Evolutionary conservation across 2,888 invertebrate genomes (phyloP).

Genomic region (Smittia aterrima): DNA sequence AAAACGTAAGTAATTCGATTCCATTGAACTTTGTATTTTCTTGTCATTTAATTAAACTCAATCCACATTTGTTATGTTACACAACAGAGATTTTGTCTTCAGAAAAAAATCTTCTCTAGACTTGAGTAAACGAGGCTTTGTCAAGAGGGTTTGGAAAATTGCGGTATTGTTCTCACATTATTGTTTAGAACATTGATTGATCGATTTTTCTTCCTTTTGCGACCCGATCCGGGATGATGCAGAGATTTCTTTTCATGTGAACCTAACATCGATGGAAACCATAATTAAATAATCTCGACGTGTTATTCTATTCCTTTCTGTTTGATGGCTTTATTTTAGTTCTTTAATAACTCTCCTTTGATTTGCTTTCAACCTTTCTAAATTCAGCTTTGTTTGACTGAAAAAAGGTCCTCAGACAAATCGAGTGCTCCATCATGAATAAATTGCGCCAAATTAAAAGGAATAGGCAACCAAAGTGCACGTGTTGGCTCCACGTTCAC

Average conservation of each 20-base stretch:
- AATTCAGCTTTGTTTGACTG: too few relatives aligned
- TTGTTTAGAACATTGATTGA: constrained; percentile 15
- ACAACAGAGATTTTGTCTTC: not conserved
- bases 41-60: not conserved
- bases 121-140: not conserved
- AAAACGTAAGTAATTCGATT: too few relatives aligned
- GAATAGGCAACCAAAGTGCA: not conserved
- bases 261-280: too few relatives aligned
- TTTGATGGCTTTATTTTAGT: too few relatives aligned
- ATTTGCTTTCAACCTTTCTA: too few relatives aligned
- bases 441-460: not conserved
- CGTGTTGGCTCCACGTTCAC: too few relatives aligned
- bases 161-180: not conserved
- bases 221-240: not conserved
- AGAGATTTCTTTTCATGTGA: not conserved
- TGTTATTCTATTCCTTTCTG: too few relatives aligned
- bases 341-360: too few relatives aligned
- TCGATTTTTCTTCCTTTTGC: constrained; percentile 3
- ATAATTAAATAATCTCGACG: not conserved
- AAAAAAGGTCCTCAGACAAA: too few relatives aligned
- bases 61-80: not conserved
- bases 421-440: not conserved
- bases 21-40: too few relatives aligned
- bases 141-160: not conserved
- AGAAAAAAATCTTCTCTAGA: too few relatives aligned